phyloP scores from a whole-genome alignment of 2,113 vertebrate species.

The Neofelis nebulosa region DNA sequence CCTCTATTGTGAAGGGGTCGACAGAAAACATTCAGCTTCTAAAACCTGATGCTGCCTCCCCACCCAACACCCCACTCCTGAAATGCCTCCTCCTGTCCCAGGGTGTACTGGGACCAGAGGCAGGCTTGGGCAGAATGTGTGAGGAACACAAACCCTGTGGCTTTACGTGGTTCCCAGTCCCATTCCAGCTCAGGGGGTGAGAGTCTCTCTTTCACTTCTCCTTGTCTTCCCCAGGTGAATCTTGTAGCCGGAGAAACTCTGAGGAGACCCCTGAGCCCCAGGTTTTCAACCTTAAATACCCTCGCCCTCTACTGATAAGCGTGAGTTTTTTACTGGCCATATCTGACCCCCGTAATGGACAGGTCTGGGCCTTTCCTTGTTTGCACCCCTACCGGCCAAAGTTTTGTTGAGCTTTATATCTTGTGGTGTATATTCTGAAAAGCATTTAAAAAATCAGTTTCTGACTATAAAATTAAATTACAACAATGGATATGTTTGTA shows the following conservation, averaged over 20 bases:
- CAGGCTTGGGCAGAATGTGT: background rate
- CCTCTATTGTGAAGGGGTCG: background rate
- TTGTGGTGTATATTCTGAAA: background rate
- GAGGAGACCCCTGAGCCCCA: background rate
- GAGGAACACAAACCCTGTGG: background rate
- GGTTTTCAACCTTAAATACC: background rate
- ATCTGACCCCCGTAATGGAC: background rate
- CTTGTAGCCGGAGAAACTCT: background rate
- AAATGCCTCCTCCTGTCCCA: background rate
- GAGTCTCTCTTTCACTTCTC: background rate
- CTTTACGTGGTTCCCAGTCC: accelerated
- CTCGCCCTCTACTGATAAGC: background rate
- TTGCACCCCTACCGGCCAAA: background rate
- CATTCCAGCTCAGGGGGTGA: background rate
- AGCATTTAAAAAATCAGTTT: background rate
- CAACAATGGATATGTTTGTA: background rate
- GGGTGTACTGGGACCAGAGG: too few species aligned
- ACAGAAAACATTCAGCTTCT: background rate
- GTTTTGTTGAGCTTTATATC: background rate
- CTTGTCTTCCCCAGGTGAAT: background rate
- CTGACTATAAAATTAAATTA: background rate
- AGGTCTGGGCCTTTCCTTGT: background rate
- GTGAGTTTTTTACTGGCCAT: background rate
- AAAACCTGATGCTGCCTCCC: background rate
- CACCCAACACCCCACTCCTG: background rate